phyloP scores from a whole-genome alignment of 1,140 invertebrate species.

The Orussus abietinus region DNA sequence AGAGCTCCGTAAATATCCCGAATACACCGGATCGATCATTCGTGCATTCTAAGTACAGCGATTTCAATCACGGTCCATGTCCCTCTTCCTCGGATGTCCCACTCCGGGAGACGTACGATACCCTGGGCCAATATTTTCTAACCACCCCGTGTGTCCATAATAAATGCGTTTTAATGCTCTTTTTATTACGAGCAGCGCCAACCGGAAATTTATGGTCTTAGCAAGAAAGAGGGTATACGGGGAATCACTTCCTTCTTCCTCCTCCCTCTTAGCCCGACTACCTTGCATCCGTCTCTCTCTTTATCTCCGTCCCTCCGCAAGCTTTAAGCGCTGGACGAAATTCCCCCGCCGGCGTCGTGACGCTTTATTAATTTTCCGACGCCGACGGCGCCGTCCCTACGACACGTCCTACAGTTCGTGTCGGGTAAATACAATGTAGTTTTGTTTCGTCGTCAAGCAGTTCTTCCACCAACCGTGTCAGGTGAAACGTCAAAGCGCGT shows the following conservation, averaged over 20 bases:
- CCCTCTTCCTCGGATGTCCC: neutral
- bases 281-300: neutral
- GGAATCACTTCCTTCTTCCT: no score
- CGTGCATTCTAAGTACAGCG: no score
- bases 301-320: slow-evolving; percentile 8
- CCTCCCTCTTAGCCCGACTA: no score
- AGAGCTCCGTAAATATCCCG: no score
- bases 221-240: neutral
- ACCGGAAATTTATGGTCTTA: neutral
- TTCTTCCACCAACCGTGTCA: no score
- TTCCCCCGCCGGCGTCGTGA: slow-evolving; percentile 18
- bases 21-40: no score
- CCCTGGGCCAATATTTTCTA: slow-evolving; percentile 1
- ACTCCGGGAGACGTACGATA: neutral
- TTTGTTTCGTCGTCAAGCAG: no score
- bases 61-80: neutral
- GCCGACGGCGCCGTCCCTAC: slow-evolving; percentile 12
- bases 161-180: neutral
- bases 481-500: no score
- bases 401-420: neutral
- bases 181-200: neutral
- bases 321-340: slow-evolving; percentile 14
- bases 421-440: no score
- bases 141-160: no score
- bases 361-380: slow-evolving; percentile 32